Percentiles rank a stretch among this genome's conserved stretches.
Evolutionary conservation across 2,888 invertebrate species (phyloP).

Genomic region (Hemithea aestivaria): DNA sequence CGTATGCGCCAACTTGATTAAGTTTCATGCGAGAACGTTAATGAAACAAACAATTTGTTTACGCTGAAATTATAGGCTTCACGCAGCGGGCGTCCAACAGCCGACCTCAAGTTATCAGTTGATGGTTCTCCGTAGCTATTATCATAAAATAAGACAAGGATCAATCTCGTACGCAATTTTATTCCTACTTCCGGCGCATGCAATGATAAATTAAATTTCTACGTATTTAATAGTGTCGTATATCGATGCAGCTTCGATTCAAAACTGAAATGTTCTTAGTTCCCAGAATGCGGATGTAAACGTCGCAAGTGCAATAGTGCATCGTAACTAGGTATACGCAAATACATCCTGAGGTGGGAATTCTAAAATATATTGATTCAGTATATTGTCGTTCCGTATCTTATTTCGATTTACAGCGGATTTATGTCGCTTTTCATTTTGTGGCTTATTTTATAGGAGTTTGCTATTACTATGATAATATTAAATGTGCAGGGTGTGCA

Average conservation of each 20-base stretch:
- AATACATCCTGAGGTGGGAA: conserved; percentile 34
- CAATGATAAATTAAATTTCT: conserved; percentile 4
- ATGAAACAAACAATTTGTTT: conserved; percentile 6
- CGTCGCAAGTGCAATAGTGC: conserved; percentile 22
- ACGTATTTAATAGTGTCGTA: conserved; percentile 3
- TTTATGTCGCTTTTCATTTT: conserved; percentile 40
- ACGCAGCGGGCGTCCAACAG: background rate
- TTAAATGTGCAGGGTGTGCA: conserved; percentile 11
- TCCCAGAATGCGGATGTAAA: conserved; percentile 19
- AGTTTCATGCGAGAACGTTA: conserved; percentile 7
- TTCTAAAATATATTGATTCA: conserved; percentile 41
- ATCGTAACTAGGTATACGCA: conserved; percentile 41
- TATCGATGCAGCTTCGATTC: conserved; percentile 8
- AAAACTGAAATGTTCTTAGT: conserved; percentile 20
- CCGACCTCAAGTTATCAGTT: conserved; percentile 1
- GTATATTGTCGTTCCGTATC: conserved; percentile 38
- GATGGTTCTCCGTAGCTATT: background rate
- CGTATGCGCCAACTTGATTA: conserved; percentile 11
- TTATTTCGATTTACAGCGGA: conserved; percentile 40
- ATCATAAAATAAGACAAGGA: background rate
- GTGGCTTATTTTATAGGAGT: conserved; percentile 31
- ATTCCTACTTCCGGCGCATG: conserved; percentile 1
- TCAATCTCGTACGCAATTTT: background rate
- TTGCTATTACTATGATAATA: conserved; percentile 20
- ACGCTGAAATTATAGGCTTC: conserved; percentile 4